Percentiles rank a stretch among this genome's conserved stretches.
Evolutionary conservation across 1,140 invertebrate genomes (phyloP).

Genomic region (Cyphomyrmex costatus): DNA sequence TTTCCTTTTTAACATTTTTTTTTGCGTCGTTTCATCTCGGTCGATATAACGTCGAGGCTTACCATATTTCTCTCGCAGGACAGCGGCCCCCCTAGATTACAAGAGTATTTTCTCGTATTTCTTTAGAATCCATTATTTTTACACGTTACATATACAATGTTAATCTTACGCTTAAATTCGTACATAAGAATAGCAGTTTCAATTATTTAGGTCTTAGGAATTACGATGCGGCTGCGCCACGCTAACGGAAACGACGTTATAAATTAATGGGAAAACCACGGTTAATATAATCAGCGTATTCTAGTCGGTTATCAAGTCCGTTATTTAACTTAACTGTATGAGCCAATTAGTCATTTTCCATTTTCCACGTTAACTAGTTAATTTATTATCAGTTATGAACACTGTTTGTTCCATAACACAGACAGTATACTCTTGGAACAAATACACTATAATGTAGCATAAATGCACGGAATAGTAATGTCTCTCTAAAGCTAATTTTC

Average conservation of each 20-base stretch:
- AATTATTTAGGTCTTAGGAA: constrained; percentile 34
- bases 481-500: neutral
- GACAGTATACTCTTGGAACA: neutral
- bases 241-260: neutral
- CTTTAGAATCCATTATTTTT: constrained; percentile 3
- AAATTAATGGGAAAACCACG: constrained; percentile 39
- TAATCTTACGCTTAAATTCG: neutral
- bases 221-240: constrained; percentile 17
- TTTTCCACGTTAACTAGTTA: constrained; percentile 48
- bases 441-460: neutral
- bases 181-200: neutral
- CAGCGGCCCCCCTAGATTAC: constrained; percentile 11
- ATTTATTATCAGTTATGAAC: constrained; percentile 53
- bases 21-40: constrained; percentile 69
- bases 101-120: constrained; percentile 11
- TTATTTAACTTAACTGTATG: constrained; percentile 46
- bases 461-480: constrained; percentile 4
- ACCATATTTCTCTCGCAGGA: constrained; percentile 22
- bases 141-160: neutral
- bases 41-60: constrained; percentile 35
- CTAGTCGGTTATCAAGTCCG: constrained; percentile 23
- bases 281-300: constrained; percentile 23
- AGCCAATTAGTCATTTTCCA: constrained; percentile 49
- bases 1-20: constrained; percentile 15
- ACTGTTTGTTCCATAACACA: neutral